These are phyloP conservation scores for Campylomormyrus numenius DNA, from an alignment of 2,113 vertebrate species.

Conservation along the genomic window DNA sequence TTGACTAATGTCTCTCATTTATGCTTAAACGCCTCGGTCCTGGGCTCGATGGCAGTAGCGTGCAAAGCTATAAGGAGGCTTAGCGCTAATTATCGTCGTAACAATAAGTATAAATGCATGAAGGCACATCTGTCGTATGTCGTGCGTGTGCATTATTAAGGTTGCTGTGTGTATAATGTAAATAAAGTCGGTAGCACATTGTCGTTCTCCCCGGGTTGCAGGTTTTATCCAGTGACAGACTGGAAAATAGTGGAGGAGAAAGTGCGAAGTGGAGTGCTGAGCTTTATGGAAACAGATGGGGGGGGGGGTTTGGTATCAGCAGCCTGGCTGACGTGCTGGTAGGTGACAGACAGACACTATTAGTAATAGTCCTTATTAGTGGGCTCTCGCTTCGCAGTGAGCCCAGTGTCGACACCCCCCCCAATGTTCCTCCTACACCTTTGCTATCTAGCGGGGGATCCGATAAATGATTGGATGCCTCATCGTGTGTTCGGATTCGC, in stretches of 20 bases:
- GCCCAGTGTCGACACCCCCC: slow-evolving; percentile 49
- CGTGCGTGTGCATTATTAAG: background rate
- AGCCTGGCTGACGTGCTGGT: slow-evolving; percentile 56
- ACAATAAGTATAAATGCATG: background rate
- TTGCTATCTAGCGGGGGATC: slow-evolving; percentile 53
- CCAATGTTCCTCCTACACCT: slow-evolving; percentile 55
- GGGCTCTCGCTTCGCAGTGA: slow-evolving; percentile 48
- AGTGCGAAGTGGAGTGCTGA: slow-evolving; percentile 48
- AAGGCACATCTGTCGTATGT: background rate
- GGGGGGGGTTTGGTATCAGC: slow-evolving; percentile 37
- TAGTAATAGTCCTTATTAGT: slow-evolving; percentile 64
- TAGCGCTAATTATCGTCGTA: background rate
- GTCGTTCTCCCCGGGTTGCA: slow-evolving; percentile 37
- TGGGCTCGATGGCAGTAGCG: background rate
- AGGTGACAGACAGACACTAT: slow-evolving; percentile 66
- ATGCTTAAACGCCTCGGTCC: background rate
- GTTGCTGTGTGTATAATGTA: background rate
- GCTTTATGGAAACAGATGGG: slow-evolving; percentile 53
- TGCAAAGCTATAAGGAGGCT: background rate
- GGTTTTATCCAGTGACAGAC: slow-evolving; percentile 47
- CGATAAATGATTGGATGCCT: slow-evolving; percentile 43
- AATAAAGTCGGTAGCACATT: slow-evolving; percentile 34
- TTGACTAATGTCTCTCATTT: background rate
- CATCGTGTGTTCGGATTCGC: slow-evolving; percentile 17
- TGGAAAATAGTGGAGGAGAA: slow-evolving; percentile 43